A percentile compares a stretch with the other conserved stretches of the same genome.
Conservation (phyloP, 2,113 vertebrate genomes). For the Ochotona princeps region DNA sequence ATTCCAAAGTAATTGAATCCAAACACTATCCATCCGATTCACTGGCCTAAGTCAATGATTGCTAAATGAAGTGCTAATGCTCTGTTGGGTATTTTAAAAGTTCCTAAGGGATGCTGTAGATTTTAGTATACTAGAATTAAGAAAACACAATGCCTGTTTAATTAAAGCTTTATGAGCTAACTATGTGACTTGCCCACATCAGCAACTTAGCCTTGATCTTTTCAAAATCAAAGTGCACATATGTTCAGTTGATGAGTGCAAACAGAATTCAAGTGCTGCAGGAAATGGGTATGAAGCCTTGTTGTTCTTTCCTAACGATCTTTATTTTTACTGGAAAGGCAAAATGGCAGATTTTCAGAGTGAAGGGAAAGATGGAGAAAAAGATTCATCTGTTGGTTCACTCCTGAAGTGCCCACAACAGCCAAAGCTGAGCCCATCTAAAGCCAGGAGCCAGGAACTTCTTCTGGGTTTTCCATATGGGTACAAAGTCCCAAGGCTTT, state of each 20-base stretch:
- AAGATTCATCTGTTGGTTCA: too few relatives aligned
- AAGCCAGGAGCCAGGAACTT: too few relatives aligned
- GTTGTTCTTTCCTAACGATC: neutral
- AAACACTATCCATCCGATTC: conserved; percentile 69
- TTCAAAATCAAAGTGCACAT: conserved; percentile 54
- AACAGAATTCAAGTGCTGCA: neutral
- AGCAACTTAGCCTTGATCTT: conserved; percentile 65
- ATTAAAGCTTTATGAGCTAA: conserved; percentile 78
- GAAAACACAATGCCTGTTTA: conserved; percentile 69
- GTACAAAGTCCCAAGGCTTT: too few relatives aligned
- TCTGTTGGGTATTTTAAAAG: conserved; percentile 66
- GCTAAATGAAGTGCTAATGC: conserved; percentile 73
- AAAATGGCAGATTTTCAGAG: too few relatives aligned
- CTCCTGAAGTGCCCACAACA: too few relatives aligned
- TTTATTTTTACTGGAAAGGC: too few relatives aligned
- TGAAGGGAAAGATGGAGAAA: too few relatives aligned
- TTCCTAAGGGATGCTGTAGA: conserved; percentile 72
- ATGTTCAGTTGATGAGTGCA: conserved; percentile 26
- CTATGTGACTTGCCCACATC: conserved; percentile 69
- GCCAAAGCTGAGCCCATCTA: too few relatives aligned
- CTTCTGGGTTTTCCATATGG: too few relatives aligned
- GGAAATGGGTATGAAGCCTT: neutral
- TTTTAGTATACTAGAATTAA: conserved; percentile 72
- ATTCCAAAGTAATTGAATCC: conserved; percentile 75
- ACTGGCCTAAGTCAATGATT: conserved; percentile 73